phyloP scores from a whole-genome alignment of 2,113 vertebrate species.

The Rousettus leschenaultii region DNA sequence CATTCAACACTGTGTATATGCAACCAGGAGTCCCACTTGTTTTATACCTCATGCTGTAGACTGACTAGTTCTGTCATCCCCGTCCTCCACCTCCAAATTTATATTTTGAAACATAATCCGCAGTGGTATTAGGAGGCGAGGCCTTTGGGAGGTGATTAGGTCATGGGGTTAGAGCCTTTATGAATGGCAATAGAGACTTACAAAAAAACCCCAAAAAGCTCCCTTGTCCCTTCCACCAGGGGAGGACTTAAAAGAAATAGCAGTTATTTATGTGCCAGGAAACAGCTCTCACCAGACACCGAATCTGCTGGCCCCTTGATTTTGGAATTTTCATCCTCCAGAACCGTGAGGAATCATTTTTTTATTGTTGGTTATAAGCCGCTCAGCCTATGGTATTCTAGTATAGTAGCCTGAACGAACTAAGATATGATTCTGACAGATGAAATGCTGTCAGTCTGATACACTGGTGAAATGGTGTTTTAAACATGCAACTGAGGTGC shows the following conservation, averaged over 20 bases:
- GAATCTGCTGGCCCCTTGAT: not conserved
- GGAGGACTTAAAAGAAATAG: not conserved
- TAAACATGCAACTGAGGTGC: not conserved
- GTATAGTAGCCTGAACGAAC: not conserved
- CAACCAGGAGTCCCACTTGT: not conserved
- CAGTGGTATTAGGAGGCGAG: not conserved
- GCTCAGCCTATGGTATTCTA: not conserved
- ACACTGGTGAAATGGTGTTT: not conserved
- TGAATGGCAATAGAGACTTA: not conserved
- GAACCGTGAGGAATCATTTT: not conserved
- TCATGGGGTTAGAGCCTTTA: no score
- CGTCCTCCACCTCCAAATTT: not conserved
- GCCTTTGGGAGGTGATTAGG: not conserved
- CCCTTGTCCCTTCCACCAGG: not conserved
- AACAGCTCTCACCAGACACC: no score
- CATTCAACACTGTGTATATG: rapidly evolving
- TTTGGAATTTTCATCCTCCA: not conserved
- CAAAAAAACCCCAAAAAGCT: not conserved
- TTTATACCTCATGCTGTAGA: not conserved
- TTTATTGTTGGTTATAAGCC: not conserved
- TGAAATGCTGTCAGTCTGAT: not conserved
- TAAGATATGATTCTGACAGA: not conserved
- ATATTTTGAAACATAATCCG: not conserved
- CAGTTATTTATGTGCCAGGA: no score
- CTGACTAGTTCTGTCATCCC: not conserved